These are phyloP conservation scores for Mythimna albipuncta DNA, from an alignment of 2,888 invertebrate genomes.

Conservation along the genomic window DNA sequence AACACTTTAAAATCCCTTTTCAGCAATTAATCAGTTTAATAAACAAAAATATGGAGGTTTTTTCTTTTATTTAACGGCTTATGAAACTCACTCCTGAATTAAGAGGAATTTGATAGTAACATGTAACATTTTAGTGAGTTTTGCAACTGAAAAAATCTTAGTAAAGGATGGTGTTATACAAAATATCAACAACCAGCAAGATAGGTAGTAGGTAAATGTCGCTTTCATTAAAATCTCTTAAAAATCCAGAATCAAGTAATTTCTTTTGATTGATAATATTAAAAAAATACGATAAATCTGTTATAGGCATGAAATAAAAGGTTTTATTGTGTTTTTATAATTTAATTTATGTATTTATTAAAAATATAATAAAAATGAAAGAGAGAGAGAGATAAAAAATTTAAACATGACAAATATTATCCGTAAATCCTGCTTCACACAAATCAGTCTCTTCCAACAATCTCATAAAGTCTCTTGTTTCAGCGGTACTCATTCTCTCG, in stretches of 20 bases:
- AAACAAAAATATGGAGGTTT: slow-evolving; percentile 21
- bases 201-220: neutral
- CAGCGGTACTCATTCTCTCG: neutral
- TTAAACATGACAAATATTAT: neutral
- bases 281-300: neutral
- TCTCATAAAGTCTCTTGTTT: slow-evolving; percentile 3
- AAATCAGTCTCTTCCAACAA: slow-evolving; percentile 1
- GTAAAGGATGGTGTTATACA: slow-evolving; percentile 2
- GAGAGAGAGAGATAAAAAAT: neutral
- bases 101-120: slow-evolving; percentile 10
- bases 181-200: slow-evolving; percentile 4
- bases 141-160: slow-evolving; percentile 19
- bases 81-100: slow-evolving; percentile 24
- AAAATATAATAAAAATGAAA: neutral
- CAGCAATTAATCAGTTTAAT: slow-evolving; percentile 14
- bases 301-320: neutral
- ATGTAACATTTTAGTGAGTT: slow-evolving; percentile 5
- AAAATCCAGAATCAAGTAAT: slow-evolving; percentile 5
- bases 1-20: slow-evolving; percentile 16
- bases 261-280: neutral
- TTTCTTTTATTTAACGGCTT: slow-evolving; percentile 22
- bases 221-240: slow-evolving; percentile 8
- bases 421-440: slow-evolving; percentile 1
- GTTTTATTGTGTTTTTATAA: neutral
- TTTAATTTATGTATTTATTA: slow-evolving; percentile 1